phyloP scores from a whole-genome alignment of 2,113 vertebrate genomes.

The Paracanthobrama guichenoti region DNA sequence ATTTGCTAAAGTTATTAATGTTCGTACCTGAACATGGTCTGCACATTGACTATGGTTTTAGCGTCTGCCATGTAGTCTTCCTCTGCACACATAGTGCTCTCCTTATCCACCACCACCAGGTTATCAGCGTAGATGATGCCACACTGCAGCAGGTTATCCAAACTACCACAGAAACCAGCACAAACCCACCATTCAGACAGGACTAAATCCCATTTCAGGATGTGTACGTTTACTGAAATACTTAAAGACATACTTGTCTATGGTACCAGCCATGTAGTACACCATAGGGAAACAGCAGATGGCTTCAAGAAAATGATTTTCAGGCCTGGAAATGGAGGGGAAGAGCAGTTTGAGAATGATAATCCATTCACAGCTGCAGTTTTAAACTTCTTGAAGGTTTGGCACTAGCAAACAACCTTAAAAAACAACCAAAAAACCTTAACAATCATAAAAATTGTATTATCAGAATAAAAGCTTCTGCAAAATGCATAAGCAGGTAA shows the following conservation, averaged over 20 bases:
- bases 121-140: slow-evolving; percentile 97
- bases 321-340: slow-evolving; percentile 80
- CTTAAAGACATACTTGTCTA: slow-evolving; percentile 89
- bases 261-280: slow-evolving; percentile 98
- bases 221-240: not conserved
- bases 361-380: slow-evolving; percentile 29
- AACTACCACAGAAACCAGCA: slow-evolving; percentile 70
- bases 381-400: not conserved
- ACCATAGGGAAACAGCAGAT: slow-evolving; percentile 99
- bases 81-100: slow-evolving; percentile 97
- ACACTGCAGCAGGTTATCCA: slow-evolving; percentile 95
- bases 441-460: slow-evolving; percentile 19
- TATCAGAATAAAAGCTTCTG: slow-evolving; percentile 11
- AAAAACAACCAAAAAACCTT: no score
- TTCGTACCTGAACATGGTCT: slow-evolving; percentile 93
- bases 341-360: slow-evolving; percentile 22
- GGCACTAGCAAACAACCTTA: slow-evolving; percentile 14
- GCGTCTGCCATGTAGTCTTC: slow-evolving; percentile 99
- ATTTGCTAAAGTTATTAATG: not conserved
- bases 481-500: not conserved
- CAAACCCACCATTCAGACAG: not conserved
- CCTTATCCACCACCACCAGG: slow-evolving; percentile 97
- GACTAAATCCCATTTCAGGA: not conserved
- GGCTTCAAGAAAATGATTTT: slow-evolving; percentile 99
- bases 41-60: slow-evolving; percentile 97